Conservation (phyloP, 2,888 invertebrate genomes). For the Troides helena region DNA sequence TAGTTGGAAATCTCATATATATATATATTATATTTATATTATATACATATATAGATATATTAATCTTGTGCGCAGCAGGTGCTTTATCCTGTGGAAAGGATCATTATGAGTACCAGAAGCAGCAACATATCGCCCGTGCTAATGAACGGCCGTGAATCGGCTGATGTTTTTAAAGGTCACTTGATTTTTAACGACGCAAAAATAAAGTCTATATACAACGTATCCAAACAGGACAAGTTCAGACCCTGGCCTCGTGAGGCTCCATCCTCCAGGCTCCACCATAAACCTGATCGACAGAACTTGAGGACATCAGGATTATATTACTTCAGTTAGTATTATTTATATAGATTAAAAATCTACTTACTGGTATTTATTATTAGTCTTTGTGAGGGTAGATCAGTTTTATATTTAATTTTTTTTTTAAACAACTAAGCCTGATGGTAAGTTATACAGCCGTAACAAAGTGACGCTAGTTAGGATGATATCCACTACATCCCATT, state of each 20-base stretch:
- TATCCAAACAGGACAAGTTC: not conserved
- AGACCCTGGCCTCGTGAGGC: not conserved
- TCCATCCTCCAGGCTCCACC: too few relatives aligned
- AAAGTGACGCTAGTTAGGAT: too few relatives aligned
- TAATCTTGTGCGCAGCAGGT: constrained; percentile 16
- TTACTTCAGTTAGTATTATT: too few relatives aligned
- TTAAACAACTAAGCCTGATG: too few relatives aligned
- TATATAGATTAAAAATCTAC: too few relatives aligned
- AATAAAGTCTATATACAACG: constrained; percentile 1
- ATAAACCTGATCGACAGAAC: not conserved
- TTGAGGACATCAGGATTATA: not conserved
- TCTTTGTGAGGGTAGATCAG: too few relatives aligned
- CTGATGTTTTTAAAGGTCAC: constrained; percentile 21
- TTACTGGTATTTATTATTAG: too few relatives aligned
- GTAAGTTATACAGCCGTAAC: too few relatives aligned
- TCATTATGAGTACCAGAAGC: constrained; percentile 10
- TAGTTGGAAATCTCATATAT: too few relatives aligned
- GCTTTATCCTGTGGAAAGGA: constrained; percentile 12
- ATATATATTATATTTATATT: too few relatives aligned
- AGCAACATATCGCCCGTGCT: constrained; percentile 17
- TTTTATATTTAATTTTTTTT: too few relatives aligned
- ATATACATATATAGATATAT: not conserved
- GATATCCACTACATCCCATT: too few relatives aligned
- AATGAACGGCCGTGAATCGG: constrained; percentile 28
- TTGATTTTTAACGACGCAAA: constrained; percentile 22